Percentiles rank a stretch among this genome's conserved stretches.
Evolutionary conservation across 2,113 vertebrate genomes (phyloP).

Genomic region (Sturnira hondurensis): DNA sequence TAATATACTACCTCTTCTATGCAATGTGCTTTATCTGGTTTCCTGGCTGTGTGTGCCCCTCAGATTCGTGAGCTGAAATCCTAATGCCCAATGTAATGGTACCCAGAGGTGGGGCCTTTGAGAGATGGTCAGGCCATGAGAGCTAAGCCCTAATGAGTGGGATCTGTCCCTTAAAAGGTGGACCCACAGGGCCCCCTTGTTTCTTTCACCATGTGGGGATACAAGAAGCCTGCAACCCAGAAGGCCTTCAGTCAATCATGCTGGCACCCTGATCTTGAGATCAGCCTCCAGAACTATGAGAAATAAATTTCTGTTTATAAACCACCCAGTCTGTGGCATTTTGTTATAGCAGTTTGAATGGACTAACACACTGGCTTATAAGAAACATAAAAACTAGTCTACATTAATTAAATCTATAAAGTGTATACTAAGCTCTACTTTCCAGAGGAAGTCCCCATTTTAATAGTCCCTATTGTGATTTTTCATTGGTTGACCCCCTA

Average conservation of each 20-base stretch:
- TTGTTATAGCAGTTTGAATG: neutral
- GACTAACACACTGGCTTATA: neutral
- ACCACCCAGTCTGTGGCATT: neutral
- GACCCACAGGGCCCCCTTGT: neutral
- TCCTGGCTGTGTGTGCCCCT: neutral
- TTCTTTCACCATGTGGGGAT: neutral
- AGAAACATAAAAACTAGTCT: neutral
- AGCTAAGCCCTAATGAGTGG: neutral
- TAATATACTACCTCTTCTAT: neutral
- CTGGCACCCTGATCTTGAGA: neutral
- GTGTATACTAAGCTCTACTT: neutral
- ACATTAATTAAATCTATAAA: conserved; percentile 7
- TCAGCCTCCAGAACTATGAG: neutral
- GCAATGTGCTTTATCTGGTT: neutral
- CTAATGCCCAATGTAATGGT: neutral
- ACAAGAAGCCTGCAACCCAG: neutral
- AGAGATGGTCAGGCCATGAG: neutral
- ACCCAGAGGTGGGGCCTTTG: neutral
- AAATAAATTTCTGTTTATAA: neutral
- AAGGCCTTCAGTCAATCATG: neutral
- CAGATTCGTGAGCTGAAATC: neutral
- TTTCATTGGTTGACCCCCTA: neutral
- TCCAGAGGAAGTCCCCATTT: neutral
- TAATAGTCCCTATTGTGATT: neutral
- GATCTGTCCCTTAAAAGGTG: neutral